These are phyloP conservation scores for Amazona vittata DNA, from an alignment of 2,113 vertebrate genomes.

Conservation along the genomic window DNA sequence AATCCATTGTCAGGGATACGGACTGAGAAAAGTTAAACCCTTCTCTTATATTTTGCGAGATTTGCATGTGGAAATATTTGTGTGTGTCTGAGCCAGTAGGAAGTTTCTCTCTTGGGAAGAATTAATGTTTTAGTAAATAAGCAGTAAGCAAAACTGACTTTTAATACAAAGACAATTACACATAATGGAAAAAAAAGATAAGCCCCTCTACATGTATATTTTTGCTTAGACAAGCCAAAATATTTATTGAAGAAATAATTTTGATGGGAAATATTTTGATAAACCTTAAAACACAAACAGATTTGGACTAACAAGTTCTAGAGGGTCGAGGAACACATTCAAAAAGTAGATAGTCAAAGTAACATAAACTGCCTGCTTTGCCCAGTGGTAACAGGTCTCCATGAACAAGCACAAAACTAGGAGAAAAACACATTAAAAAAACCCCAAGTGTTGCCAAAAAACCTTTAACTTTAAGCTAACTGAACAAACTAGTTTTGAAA, in stretches of 20 bases:
- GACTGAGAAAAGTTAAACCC: not conserved
- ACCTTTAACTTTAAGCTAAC: not conserved
- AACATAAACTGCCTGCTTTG: not conserved
- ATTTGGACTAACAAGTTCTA: not conserved
- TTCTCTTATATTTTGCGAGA: not conserved
- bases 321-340: not conserved
- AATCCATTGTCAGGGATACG: not conserved
- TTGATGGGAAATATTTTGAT: constrained; percentile 33
- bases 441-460: not conserved
- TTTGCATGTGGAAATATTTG: not conserved
- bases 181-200: not conserved
- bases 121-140: not conserved
- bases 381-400: not conserved
- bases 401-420: not conserved
- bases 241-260: constrained; percentile 38
- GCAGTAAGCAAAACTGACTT: constrained; percentile 1
- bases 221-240: constrained; percentile 21
- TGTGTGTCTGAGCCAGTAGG: not conserved
- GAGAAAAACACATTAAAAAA: not conserved
- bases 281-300: constrained; percentile 2
- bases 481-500: not conserved
- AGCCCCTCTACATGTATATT: not conserved
- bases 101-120: not conserved
- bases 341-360: not conserved
- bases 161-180: not conserved